These are phyloP conservation scores for Lacerta viridis DNA, from an alignment of 2,797 vertebrate species.

Conservation along the genomic window DNA sequence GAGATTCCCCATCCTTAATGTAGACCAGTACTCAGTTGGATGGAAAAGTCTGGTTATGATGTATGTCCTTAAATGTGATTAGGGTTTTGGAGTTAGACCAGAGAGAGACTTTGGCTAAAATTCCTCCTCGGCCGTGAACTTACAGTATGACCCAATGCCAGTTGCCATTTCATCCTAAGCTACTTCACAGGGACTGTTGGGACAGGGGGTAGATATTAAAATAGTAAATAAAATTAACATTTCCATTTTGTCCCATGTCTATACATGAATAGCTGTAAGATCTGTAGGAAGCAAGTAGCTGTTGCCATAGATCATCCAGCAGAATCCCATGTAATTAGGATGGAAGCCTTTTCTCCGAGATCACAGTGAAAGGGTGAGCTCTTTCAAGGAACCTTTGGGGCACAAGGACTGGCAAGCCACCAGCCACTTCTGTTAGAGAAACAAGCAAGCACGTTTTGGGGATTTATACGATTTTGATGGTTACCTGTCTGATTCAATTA, in stretches of 20 bases:
- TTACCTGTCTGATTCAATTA: constrained; percentile 27
- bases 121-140: not conserved
- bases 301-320: not conserved
- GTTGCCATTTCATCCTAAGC: not conserved
- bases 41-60: not conserved
- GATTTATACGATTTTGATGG: constrained; percentile 22
- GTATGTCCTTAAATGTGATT: not conserved
- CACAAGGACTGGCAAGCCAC: not conserved
- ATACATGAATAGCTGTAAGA: not conserved
- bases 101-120: not conserved
- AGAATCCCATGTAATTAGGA: not conserved
- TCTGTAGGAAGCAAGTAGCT: not conserved
- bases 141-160: too few species aligned
- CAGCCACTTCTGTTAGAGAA: not conserved
- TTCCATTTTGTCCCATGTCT: not conserved
- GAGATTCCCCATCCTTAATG: not conserved
- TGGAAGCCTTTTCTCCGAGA: not conserved
- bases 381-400: not conserved
- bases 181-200: not conserved
- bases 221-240: not conserved
- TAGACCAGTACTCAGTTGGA: not conserved
- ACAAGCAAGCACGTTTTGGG: not conserved
- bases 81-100: not conserved
- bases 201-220: not conserved
- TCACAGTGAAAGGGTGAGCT: not conserved